Base-by-base conservation (phyloP, 2,888 invertebrate genomes). In the Petrophora chlorosata region DNA sequence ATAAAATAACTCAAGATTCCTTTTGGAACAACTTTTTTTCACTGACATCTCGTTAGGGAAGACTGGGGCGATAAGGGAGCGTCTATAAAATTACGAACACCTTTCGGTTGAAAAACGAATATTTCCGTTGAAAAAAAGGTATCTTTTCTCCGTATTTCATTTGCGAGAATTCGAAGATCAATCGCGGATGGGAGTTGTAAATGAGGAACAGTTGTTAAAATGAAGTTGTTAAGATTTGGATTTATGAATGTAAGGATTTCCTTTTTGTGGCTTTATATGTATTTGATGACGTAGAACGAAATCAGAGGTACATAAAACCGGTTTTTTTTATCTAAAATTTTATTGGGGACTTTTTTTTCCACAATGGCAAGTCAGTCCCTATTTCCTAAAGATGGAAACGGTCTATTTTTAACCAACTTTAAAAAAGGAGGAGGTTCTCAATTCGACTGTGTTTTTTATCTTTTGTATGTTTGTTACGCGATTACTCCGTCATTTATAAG, bases 31-130 rank as follows among this genome's bases (percentile, higher is more conserved):
- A 38, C 16, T 45, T 44, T 28, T 13, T 10, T n/a, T 19, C 19
- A 25, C 52, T 58, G 69, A 59, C 70, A 65, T 58, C 61, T 72
- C 64, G 70, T 69, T 70, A 71, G 55, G 57, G 46, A 59, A 57
- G 48, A 53, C 40, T 3, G 45, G 47, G 42, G 40, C 36, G 59
- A 59, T 55, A 62, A 50, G 54, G 39, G 40, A 38, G 45, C 48
- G 60, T 60, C 58, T 64, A 53, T 58, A 60, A 61, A 62, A 62
- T 65, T 55, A 59, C 55, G 46, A 51, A 56, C 53, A 59, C 59
- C 57, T 62, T 57, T 42, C 39, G 33, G 40, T 29, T 5, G 28
- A 14, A n/a, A n/a, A n/a, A n/a, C n/a, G n/a, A n/a, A n/a, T n/a
- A n/a, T n/a, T n/a, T n/a, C n/a, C n/a, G n/a, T n/a, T n/a, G n/a